Conservation (phyloP, 2,888 invertebrate genomes). For the Amiota communis region DNA sequence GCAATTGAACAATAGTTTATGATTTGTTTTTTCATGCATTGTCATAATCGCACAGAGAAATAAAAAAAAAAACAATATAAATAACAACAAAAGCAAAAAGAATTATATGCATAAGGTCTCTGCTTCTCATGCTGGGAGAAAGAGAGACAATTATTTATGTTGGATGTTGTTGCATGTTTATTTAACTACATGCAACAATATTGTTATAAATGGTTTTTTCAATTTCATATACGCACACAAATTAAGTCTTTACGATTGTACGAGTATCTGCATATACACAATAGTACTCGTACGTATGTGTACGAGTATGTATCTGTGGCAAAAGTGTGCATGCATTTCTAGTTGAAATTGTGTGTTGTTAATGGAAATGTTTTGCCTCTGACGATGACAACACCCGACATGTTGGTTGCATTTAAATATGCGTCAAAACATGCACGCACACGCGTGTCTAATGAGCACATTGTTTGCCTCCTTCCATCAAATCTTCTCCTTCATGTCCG, state of each 20-base stretch:
- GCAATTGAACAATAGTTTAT: no score
- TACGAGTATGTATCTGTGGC: not conserved
- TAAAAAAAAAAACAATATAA: no score
- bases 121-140: no score
- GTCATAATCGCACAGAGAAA: no score
- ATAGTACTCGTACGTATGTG: not conserved
- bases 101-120: no score
- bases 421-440: constrained; percentile 54
- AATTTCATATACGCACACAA: constrained; percentile 5
- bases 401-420: constrained; percentile 57
- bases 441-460: constrained; percentile 32
- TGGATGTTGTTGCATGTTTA: constrained; percentile 11
- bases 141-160: no score
- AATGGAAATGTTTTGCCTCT: not conserved
- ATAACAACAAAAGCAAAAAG: no score
- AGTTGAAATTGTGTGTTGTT: not conserved
- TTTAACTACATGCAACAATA: constrained; percentile 21
- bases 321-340: not conserved
- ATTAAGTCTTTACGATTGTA: constrained; percentile 15
- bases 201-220: constrained; percentile 21
- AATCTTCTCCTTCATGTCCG: not conserved
- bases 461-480: not conserved
- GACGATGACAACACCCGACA: constrained; percentile 4
- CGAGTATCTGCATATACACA: not conserved
- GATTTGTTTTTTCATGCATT: no score